Evolutionary conservation across 2,797 vertebrate species (phyloP), one percentile per base, ranked within the genome.

Genomic region (Dendrocincla fuliginosa): DNA sequence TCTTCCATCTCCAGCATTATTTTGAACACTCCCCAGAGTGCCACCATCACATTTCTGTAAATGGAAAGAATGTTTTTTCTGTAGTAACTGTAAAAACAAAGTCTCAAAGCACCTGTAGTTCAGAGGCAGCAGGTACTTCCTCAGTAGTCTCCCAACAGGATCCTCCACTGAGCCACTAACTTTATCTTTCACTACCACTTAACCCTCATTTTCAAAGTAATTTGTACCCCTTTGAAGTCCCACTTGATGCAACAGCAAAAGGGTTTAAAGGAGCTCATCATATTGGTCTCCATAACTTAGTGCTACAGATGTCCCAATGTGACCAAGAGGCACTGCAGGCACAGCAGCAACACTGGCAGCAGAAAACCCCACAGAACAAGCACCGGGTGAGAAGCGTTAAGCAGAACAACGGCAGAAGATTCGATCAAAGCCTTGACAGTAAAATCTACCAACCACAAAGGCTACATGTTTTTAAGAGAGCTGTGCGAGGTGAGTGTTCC

Each of bases 401-500:
- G 10, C 11, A 19, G 33, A 53, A 53, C 6, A 20, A 3, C 0
- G 3, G 6, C 2, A 47, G 44, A 49, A 68, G 47, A 3, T 5
- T 4, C n/a, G 10, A 42, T 39, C 18, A 64, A 84, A 64, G 6
- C 25, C 16, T 19, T 30, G 10, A 7, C 13, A 75, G 8, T 11
- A 24, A 11, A n/a, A 60, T 24, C 30, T 14, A 17, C 24, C 30
- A 9, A 1, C 42, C 11, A n/a, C 67, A 60, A 47, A 8, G 13
- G 59, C 10, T 32, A 8, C 16, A 18, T 9, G 11, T 50, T 39
- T 41, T 33, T 33, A 15, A 49, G 16, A 49, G 7, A 59, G 12
- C 49, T 22, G 4, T 0, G 28, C 24, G 20, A 41, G 15, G 7
- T 14, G 1, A 13, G 15, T 0, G 17, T 8, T n/a, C 13, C 11